These are phyloP conservation scores for Pheosia gnoma DNA, from an alignment of 2,888 invertebrate species.

Conservation along the genomic window DNA sequence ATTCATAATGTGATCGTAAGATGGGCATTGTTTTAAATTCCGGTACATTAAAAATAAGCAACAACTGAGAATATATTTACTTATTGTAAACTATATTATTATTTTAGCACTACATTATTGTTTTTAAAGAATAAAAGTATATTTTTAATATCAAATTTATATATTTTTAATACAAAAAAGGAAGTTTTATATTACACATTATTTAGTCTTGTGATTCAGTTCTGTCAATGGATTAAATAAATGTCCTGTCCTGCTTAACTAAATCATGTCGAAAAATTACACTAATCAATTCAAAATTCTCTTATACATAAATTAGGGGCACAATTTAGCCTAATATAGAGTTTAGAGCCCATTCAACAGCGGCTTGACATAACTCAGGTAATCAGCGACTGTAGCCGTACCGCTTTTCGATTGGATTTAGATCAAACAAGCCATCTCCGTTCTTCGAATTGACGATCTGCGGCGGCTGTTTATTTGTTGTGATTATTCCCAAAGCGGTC, in stretches of 20 bases:
- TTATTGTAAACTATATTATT: slow-evolving; percentile 42
- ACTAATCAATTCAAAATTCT: neutral
- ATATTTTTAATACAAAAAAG: slow-evolving; percentile 38
- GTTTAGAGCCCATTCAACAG: neutral
- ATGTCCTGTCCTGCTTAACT: slow-evolving; percentile 40
- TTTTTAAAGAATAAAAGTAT: slow-evolving; percentile 50
- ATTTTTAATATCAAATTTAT: slow-evolving; percentile 53
- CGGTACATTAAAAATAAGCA: slow-evolving; percentile 55
- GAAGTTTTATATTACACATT: slow-evolving; percentile 7
- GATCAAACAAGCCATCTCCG: too few species aligned
- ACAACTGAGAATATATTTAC: slow-evolving; percentile 51
- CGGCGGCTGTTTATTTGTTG: too few species aligned
- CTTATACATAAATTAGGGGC: neutral
- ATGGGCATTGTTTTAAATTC: slow-evolving; percentile 52
- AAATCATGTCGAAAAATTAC: slow-evolving; percentile 9
- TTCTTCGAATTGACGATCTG: too few species aligned
- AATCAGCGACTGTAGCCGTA: too few species aligned
- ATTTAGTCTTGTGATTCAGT: slow-evolving; percentile 20
- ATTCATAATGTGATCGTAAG: slow-evolving; percentile 29
- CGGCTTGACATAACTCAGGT: too few species aligned
- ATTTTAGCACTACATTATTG: slow-evolving; percentile 27
- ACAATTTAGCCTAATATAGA: neutral
- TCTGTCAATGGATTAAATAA: slow-evolving; percentile 27
- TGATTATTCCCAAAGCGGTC: too few species aligned
- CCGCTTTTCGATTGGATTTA: too few species aligned